Percentiles rank a stretch among this genome's conserved stretches.
Conservation (phyloP, 2,797 vertebrate species). For the Chiropotes sagulatus region DNA sequence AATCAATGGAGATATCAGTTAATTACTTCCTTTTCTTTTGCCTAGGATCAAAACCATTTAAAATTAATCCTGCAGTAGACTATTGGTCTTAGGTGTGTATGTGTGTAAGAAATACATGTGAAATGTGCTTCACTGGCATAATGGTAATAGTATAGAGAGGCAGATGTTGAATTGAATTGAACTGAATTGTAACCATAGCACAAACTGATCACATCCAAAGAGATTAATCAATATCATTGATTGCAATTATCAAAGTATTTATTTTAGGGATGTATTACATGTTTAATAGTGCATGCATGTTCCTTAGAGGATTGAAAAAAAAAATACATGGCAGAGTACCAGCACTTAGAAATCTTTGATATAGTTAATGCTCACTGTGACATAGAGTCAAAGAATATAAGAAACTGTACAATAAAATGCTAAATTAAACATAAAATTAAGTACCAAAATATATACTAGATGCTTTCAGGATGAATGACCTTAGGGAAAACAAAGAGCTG, state of each 20-base stretch:
- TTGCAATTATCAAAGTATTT: neutral
- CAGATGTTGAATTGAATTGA: neutral
- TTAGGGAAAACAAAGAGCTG: neutral
- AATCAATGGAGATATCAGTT: neutral
- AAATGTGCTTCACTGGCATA: neutral
- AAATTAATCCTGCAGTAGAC: neutral
- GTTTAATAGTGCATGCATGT: neutral
- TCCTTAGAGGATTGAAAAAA: neutral
- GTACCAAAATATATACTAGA: neutral
- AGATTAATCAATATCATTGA: neutral
- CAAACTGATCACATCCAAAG: neutral
- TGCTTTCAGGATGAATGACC: neutral
- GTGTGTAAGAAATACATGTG: neutral
- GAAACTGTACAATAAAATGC: neutral
- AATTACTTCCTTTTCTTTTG: neutral
- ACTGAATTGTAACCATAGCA: neutral
- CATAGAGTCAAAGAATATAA: neutral
- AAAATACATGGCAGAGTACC: neutral
- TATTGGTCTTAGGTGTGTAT: neutral
- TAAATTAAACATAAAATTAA: slow-evolving; percentile 28
- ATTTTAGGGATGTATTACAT: neutral
- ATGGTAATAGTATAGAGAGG: neutral
- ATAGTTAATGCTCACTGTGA: neutral
- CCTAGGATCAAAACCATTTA: neutral
- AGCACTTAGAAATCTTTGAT: neutral